Evolutionary conservation across 2,888 invertebrate species (phyloP).

Genomic region (Alsophila aescularia): DNA sequence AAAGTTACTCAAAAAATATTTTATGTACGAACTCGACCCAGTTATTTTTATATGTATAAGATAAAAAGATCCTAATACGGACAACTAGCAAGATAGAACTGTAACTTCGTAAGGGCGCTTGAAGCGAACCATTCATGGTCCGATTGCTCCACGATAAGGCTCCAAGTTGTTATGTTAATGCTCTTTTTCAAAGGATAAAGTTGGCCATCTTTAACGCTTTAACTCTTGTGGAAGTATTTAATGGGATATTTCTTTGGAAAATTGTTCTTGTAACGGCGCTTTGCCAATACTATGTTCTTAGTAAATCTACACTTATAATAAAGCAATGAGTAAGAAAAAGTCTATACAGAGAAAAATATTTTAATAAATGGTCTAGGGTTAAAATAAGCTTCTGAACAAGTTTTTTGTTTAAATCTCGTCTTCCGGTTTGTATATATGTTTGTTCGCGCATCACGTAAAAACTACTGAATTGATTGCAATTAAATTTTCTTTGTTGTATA

Average conservation of each 20-base stretch:
- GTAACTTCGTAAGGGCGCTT: conserved; percentile 27
- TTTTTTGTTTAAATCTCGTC: no score
- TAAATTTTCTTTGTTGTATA: no score
- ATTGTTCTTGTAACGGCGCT: conserved; percentile 17
- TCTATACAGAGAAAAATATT: no score
- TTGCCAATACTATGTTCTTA: conserved; percentile 13
- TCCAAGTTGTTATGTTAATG: conserved; percentile 40
- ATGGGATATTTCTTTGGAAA: conserved; percentile 21
- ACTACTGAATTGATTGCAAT: no score
- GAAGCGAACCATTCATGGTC: conserved; percentile 35
- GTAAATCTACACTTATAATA: no score
- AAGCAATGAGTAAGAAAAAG: no score
- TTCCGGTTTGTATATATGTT: no score
- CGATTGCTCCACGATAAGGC: conserved; percentile 34
- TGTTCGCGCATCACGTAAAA: no score
- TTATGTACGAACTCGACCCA: neutral
- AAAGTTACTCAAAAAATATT: no score
- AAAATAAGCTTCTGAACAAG: no score
- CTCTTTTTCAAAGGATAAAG: conserved; percentile 39
- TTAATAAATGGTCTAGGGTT: no score
- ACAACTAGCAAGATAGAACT: conserved; percentile 28
- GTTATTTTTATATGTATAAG: neutral
- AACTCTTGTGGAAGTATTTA: conserved; percentile 29
- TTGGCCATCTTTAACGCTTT: conserved; percentile 34
- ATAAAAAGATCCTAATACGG: conserved; percentile 31